Evolutionary conservation across 1,140 invertebrate species (phyloP), one percentile per base, ranked within the genome.

Genomic region (Brachionus sp.): DNA sequence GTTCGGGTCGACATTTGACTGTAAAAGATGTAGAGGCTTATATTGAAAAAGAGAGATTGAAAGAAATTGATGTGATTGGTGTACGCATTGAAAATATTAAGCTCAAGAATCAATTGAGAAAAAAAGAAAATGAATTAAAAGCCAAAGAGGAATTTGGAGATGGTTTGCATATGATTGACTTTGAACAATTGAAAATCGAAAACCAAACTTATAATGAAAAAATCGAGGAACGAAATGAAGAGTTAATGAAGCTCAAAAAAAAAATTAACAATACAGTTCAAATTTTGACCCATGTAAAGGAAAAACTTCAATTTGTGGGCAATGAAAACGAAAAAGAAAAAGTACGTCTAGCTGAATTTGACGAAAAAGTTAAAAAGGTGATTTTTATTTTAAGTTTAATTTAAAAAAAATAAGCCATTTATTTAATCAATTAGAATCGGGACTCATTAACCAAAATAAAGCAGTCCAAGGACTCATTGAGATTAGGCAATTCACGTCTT

Each of bases 141-240:
- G 88, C 88, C 1, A 89, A 88, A 88, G 89, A 90, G 83, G 88
- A 88, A 84, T 84, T 90, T 73, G 86, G 88, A 3, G 88, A 88
- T 50, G 88, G 88, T 84, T 85, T 90, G 33, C 88, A 89, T 84
- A 84, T 90, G 78, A 89, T 90, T 70, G 89, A 90, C 84, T 90
- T 90, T 88, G 88, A 90, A 86, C 89, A 89, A 85, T 85, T 90
- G 77, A 90, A 90, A 84, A 89, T 90, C 85, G 89, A 90, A 85
- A 90, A 90, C 84, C 88, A 90, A 84, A 89, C 89, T 13, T 90
- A 89, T 83, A 90, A 89, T 86, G 89, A 90, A 84, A 90, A 90
- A 85, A 89, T 90, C 82, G 89, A 90, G 84, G 89, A 90, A 83
- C 86, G 88, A 85, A 89, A 89, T 86, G 89, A 89, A 86, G 88